Base-by-base conservation (phyloP, 2,113 vertebrate genomes). In the Bettongia penicillata region DNA sequence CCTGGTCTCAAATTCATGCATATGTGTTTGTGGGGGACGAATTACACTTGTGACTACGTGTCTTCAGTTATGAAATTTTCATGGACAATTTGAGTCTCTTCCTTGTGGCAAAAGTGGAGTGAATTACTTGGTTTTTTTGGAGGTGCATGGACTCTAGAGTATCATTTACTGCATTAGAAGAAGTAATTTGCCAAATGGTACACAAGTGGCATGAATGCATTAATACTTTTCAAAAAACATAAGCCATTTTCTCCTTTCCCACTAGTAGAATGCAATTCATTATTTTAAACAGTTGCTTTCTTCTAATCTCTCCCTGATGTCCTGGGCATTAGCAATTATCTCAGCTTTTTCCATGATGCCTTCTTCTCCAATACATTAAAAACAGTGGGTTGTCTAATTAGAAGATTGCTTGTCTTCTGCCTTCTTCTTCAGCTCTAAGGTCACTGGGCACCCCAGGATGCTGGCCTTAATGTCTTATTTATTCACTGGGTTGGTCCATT, bases 341-440 rank as follows among this genome's bases (percentile, higher is more conserved):
- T 3, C 51, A 57, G 52, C 22, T 90, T 97, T 93, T 49, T 0
- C 0, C 51, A 37, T 95, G 48, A 2, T 92, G 50, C 94, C 1
- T 50, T 90, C 91, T 48, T 47, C 77, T 84, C 7, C 92, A 50
- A 52, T 23, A 93, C 89, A 23, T 53, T 91, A 0, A 90, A 94
- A 97, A n/a, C 61, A 94, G 19, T 53, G 47, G 48, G 89, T 25
- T 53, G 2, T 6, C 26, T 93, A 92, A 92, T 94, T 93, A 91
- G 26, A 90, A 96, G 48, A 52, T 28, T 57, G 0, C 53, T 84
- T 23, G 6, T 2, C 89, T 3, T 96, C 26, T 94, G 0, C 22
- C 2, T 97, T 84, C 12, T 92, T 89, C 31, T 2, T 0, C 48
- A 3, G 50, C 50, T 14, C 51, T 96, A 52, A 90, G 16, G 61